A percentile compares a stretch with the other conserved stretches of the same genome.
Conservation (phyloP, 1,140 invertebrate species). For the Lamellibrachia luymesi region DNA sequence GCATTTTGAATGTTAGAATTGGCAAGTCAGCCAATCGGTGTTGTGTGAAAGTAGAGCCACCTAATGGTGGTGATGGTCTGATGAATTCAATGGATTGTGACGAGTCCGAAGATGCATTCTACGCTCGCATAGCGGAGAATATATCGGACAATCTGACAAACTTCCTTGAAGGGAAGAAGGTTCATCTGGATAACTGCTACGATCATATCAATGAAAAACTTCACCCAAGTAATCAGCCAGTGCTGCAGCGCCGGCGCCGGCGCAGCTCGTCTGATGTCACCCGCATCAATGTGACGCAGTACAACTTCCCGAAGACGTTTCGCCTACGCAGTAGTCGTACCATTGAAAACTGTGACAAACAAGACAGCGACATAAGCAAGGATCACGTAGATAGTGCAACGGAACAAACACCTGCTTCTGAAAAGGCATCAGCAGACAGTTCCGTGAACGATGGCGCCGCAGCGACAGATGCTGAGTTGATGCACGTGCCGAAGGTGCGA, state of each 20-base stretch:
- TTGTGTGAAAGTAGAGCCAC: neutral
- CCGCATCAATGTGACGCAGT: neutral
- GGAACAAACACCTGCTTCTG: neutral
- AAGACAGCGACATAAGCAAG: neutral
- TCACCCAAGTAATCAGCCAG: neutral
- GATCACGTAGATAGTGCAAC: neutral
- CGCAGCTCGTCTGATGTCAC: neutral
- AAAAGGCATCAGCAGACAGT: neutral
- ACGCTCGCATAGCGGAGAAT: slow-evolving; percentile 64
- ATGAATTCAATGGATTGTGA: neutral
- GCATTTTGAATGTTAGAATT: neutral
- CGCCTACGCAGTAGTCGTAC: neutral
- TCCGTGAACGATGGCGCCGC: neutral
- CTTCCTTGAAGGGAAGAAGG: slow-evolving; percentile 66
- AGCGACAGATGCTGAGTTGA: neutral
- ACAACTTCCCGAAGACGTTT: slow-evolving; percentile 34
- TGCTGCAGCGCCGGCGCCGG: neutral
- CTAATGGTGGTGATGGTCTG: neutral
- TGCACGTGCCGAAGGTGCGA: neutral
- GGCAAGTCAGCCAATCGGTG: neutral
- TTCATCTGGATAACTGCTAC: slow-evolving; percentile 33
- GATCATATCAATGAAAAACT: neutral
- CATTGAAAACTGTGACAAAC: neutral
- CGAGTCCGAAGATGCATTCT: slow-evolving; percentile 61
- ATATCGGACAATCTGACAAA: slow-evolving; percentile 67